Evolutionary conservation across 2,797 vertebrate genomes (phyloP).

Genomic region (Scolopax bukidnonensis): DNA sequence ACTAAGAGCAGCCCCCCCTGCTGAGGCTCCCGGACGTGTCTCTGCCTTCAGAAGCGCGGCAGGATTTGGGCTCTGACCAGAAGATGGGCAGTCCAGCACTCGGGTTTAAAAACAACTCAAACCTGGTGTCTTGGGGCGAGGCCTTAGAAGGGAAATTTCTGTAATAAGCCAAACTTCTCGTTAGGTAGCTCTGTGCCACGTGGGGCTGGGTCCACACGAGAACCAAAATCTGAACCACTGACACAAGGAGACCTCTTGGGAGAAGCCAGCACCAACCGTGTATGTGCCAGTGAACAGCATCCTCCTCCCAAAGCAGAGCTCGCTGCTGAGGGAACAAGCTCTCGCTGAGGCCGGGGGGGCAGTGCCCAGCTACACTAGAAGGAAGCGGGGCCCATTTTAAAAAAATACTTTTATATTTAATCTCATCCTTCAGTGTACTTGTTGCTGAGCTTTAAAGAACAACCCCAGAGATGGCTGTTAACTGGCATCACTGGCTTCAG

Average conservation of each 20-base stretch:
- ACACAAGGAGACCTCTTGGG: neutral
- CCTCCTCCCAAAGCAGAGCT: neutral
- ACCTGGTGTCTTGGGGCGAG: neutral
- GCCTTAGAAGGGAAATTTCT: neutral
- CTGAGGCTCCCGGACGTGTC: fast-evolving
- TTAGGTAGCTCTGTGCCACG: neutral
- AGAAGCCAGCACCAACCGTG: neutral
- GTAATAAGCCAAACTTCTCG: neutral
- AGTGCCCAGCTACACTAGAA: neutral
- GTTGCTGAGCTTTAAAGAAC: neutral
- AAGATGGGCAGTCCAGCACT: neutral
- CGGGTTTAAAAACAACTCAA: neutral
- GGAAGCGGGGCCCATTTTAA: neutral
- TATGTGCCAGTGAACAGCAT: neutral
- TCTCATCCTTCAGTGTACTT: neutral
- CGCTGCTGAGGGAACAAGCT: neutral
- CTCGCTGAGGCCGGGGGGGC: neutral
- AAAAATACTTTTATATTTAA: neutral
- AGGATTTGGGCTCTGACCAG: neutral
- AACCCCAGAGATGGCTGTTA: neutral
- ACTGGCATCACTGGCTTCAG: neutral
- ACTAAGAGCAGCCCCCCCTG: neutral
- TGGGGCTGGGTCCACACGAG: neutral
- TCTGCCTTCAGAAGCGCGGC: neutral
- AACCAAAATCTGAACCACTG: neutral